phyloP scores from a whole-genome alignment of 2,113 vertebrate species.

The Eurystomus gularis region DNA sequence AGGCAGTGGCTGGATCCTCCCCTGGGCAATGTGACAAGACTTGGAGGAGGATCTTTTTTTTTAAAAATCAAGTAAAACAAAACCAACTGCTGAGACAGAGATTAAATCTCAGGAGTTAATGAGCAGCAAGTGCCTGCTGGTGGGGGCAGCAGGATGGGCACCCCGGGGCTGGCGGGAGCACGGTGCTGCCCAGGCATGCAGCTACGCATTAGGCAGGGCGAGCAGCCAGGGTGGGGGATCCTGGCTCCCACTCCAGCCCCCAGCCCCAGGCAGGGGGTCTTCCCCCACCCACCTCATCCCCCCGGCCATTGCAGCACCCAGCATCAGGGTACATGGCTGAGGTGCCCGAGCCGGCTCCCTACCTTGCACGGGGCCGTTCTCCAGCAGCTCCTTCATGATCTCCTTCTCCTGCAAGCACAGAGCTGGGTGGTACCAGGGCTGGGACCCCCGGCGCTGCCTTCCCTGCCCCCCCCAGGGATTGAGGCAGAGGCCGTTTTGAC shows the following conservation, averaged over 20 bases:
- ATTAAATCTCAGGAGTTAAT: constrained; percentile 32
- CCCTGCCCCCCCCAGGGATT: neutral
- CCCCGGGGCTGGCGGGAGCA: neutral
- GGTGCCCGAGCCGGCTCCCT: neutral
- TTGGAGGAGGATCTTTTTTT: neutral
- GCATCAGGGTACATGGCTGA: fast-evolving
- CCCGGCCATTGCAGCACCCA: fast-evolving
- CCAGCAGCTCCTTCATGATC: constrained; percentile 97
- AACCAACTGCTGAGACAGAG: neutral
- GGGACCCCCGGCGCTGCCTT: fast-evolving
- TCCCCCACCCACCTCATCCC: fast-evolving
- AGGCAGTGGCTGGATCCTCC: neutral
- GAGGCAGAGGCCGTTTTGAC: neutral
- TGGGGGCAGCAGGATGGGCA: neutral
- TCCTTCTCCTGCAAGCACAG: constrained; percentile 86
- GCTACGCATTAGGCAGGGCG: neutral
- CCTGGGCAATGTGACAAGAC: fast-evolving
- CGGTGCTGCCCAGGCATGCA: fast-evolving
- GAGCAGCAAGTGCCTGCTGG: neutral
- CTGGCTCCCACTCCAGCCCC: fast-evolving
- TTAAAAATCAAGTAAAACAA: neutral
- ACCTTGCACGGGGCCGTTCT: constrained; percentile 98
- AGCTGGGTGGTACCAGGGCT: fast-evolving
- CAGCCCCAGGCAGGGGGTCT: fast-evolving
- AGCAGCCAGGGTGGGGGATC: neutral